Base-by-base conservation (phyloP, 2,888 invertebrate genomes). In the Clitarchus hookeri region DNA sequence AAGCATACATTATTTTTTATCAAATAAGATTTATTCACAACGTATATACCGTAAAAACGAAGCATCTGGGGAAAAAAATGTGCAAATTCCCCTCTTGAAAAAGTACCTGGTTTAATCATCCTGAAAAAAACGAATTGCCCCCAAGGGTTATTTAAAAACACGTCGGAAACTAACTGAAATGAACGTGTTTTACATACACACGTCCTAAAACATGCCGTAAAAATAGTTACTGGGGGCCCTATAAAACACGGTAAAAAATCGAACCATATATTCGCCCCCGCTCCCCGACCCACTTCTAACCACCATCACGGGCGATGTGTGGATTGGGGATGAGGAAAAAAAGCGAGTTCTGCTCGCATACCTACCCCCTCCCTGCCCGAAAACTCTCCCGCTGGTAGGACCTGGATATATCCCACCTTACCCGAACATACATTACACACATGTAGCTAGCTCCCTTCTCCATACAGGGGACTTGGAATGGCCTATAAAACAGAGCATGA, bases 171-270 rank as follows among this genome's bases (percentile, higher is more conserved):
- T 86, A 86, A 86, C 84, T 84, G 84, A 85, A 86, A 86, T 86
- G 86, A 84, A 86, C 86, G 83, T 86, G 86, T 86, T 83, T 82
- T 83, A 86, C 86, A 86, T 79, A 84, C 26, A 79, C 27, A 53
- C 25, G 48, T 86, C 86, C 84, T 84, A 36, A 36, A 84, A 86
- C 86, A 86, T 53, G 86, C 80, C 86, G 80, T 86, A 82, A 82
- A 86, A 86, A 86, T 79, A 86, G 84, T 86, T 86, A 84, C 86
- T 44, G 44, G 36, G 86, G 84, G 53, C 84, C 84, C 84, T 86
- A 86, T 86, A 86, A 86, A 86, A 86, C 84, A 86, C 84, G 84
- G 84, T 86, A 86, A 86, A 86, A 86, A 86, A 86, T 36, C 36
- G 82, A 82, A 82, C 82, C 82, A 82, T 82, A 82, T 82, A 82